Conservation (phyloP, 2,113 vertebrate genomes). For the Rhinolophus sinicus region DNA sequence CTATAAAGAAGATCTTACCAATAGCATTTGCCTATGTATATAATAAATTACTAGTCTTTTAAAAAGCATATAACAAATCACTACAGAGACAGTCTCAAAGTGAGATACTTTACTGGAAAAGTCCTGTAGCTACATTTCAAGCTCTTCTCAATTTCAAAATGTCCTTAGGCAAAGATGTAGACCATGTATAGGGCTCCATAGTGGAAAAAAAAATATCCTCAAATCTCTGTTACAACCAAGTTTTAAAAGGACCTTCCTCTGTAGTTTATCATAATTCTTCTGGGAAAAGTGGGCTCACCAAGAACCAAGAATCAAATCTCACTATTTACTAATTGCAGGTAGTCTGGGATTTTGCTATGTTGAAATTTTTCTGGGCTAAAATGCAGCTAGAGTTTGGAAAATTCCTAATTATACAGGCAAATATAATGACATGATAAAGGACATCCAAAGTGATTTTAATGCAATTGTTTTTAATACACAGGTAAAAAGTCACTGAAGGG, state of each 20-base stretch:
- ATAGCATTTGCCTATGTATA: not conserved
- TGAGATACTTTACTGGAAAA: not conserved
- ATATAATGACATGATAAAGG: not conserved
- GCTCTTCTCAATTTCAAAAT: not conserved
- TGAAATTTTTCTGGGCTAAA: slow-evolving; percentile 38
- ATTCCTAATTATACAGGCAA: not conserved
- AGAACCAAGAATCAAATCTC: not conserved
- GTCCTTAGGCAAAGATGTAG: not conserved
- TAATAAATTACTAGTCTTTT: not conserved
- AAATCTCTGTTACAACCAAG: not conserved
- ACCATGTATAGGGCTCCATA: not conserved
- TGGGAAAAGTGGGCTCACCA: not conserved
- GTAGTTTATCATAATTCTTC: not conserved
- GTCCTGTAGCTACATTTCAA: not conserved
- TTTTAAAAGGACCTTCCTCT: not conserved
- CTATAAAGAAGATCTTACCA: not conserved
- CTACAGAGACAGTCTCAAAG: not conserved
- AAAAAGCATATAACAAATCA: not conserved
- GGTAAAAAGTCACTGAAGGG: not conserved
- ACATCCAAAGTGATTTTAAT: not conserved
- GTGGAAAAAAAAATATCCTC: not conserved
- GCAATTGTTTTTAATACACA: not conserved
- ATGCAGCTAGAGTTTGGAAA: not conserved
- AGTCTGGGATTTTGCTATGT: not conserved
- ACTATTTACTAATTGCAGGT: not conserved